Conservation (phyloP, 2,888 invertebrate genomes). For the Criorhina ranunculi region DNA sequence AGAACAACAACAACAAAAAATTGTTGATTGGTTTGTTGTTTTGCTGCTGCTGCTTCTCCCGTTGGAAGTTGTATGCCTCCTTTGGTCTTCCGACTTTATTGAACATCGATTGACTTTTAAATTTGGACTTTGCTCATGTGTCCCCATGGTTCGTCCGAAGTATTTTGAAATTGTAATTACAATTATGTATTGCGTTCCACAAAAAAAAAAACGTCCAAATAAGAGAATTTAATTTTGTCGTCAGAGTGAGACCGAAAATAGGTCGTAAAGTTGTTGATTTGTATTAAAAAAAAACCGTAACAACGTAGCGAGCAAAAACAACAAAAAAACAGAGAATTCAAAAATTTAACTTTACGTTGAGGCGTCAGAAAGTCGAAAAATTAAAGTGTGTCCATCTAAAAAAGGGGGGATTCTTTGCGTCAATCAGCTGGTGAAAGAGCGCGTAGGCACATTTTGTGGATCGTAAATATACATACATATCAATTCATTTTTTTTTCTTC, state of each 20-base stretch:
- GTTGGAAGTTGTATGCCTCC: no score
- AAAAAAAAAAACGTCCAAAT: conserved; percentile 12
- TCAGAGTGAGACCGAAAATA: conserved; percentile 52
- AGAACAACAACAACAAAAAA: conserved; percentile 9
- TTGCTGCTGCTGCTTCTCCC: no score
- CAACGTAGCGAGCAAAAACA: no score
- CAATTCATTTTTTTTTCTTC: background rate
- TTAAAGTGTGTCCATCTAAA: conserved; percentile 42
- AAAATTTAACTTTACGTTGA: conserved; percentile 43
- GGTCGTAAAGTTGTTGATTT: conserved; percentile 69
- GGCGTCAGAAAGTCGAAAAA: conserved; percentile 64
- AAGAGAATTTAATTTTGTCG: conserved; percentile 32
- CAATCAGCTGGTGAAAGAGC: conserved; percentile 71
- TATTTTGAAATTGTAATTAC: conserved; percentile 66
- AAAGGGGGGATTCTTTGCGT: conserved; percentile 51
- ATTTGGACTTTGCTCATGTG: conserved; percentile 46
- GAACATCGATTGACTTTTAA: conserved; percentile 32
- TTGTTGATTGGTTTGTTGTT: conserved; percentile 31
- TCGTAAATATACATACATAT: conserved; percentile 11
- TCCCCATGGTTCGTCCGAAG: conserved; percentile 11
- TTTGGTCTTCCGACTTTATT: conserved; percentile 22
- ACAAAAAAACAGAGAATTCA: conserved; percentile 8
- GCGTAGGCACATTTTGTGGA: conserved; percentile 45
- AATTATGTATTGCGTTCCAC: conserved; percentile 39
- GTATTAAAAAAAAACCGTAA: conserved; percentile 47